phyloP scores from a whole-genome alignment of 2,888 invertebrate species.

The Nemurella pictetii region DNA sequence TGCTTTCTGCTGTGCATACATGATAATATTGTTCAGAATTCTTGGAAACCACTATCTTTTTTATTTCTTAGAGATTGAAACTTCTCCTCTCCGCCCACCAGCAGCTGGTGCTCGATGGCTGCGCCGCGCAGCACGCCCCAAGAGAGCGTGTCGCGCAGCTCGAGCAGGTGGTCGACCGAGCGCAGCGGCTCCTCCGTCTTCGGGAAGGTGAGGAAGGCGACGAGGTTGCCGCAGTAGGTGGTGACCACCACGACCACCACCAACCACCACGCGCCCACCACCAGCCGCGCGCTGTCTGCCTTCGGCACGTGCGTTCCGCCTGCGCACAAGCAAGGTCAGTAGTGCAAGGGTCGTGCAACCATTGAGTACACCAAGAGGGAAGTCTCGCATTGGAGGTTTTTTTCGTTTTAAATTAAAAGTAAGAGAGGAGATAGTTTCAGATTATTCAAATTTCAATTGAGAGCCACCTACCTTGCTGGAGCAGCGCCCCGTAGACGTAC shows the following conservation, averaged over 20 bases:
- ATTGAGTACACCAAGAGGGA: too few relatives aligned
- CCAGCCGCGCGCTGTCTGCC: conserved; percentile 81
- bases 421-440: too few relatives aligned
- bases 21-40: too few relatives aligned
- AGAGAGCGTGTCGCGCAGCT: conserved; percentile 59
- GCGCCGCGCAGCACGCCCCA: conserved; percentile 79
- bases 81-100: conserved; percentile 55
- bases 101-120: conserved; percentile 69
- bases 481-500: conserved; percentile 88
- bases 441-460: too few relatives aligned
- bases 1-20: too few relatives aligned
- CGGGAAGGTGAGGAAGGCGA: conserved; percentile 90
- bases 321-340: conserved; percentile 49
- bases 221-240: conserved; percentile 89
- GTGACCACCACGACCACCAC: conserved; percentile 87
- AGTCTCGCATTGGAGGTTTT: too few relatives aligned
- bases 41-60: too few relatives aligned
- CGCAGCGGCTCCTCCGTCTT: conserved; percentile 74
- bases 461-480: conserved; percentile 82
- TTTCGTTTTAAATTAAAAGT: too few relatives aligned
- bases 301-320: conserved; percentile 86
- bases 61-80: too few relatives aligned
- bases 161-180: conserved; percentile 66
- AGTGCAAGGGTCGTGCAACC: too few relatives aligned
- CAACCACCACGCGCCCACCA: conserved; percentile 91